phyloP scores from a whole-genome alignment of 2,888 invertebrate species.

The Selenia dentaria region DNA sequence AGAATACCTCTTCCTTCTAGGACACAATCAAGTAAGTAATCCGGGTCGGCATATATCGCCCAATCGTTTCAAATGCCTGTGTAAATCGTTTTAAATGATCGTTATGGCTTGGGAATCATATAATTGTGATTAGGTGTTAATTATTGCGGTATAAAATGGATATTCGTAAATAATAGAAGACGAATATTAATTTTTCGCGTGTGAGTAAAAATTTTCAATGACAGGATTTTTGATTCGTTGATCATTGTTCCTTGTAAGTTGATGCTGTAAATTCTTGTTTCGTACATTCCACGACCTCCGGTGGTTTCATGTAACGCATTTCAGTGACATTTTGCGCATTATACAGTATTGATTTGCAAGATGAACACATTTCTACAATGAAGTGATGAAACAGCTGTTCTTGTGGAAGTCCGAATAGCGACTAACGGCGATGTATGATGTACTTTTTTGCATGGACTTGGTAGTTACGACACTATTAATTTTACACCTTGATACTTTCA shows the following conservation, averaged over 20 bases:
- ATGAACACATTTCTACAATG: slow-evolving; percentile 64
- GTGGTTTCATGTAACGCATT: slow-evolving; percentile 66
- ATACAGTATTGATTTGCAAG: slow-evolving; percentile 75
- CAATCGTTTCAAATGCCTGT: slow-evolving; percentile 55
- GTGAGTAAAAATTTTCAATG: slow-evolving; percentile 19
- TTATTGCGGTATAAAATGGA: slow-evolving; percentile 1
- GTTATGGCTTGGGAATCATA: slow-evolving; percentile 13
- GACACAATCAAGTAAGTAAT: slow-evolving; percentile 91
- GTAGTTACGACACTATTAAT: slow-evolving; percentile 44
- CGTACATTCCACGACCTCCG: slow-evolving; percentile 50
- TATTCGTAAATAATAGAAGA: not conserved
- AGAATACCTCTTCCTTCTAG: slow-evolving; percentile 92
- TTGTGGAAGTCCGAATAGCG: slow-evolving; percentile 37
- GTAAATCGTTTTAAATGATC: slow-evolving; percentile 35
- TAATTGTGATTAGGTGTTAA: slow-evolving; percentile 3
- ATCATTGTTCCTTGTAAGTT: slow-evolving; percentile 64
- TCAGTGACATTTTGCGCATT: slow-evolving; percentile 81
- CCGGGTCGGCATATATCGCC: slow-evolving; percentile 77
- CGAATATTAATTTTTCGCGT: too few species aligned
- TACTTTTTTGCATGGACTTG: slow-evolving; percentile 36
- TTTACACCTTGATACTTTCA: slow-evolving; percentile 23
- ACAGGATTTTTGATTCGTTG: slow-evolving; percentile 54
- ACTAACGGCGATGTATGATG: too few species aligned
- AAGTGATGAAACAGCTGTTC: slow-evolving; percentile 81
- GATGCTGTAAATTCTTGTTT: slow-evolving; percentile 64